phyloP scores from a whole-genome alignment of 2,888 invertebrate genomes.

The Chaetoderma sp. region DNA sequence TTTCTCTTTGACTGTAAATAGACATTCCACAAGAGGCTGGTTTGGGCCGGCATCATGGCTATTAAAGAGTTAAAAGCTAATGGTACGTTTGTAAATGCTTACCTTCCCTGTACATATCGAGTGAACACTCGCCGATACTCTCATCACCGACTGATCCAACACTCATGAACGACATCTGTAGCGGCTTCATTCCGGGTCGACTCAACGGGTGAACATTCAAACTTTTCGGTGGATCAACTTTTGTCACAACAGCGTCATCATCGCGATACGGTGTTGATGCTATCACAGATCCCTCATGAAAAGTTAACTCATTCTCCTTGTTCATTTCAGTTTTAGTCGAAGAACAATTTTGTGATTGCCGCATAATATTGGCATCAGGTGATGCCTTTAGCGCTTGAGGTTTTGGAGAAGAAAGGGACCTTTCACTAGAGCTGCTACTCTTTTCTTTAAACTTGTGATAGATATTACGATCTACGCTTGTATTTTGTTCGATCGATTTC shows the following conservation, averaged over 20 bases:
- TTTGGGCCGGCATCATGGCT: too few species aligned
- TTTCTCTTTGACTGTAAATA: too few species aligned
- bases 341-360: constrained; percentile 18
- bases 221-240: constrained; percentile 40
- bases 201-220: constrained; percentile 45
- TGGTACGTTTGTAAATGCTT: too few species aligned
- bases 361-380: constrained; percentile 21
- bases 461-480: constrained; percentile 48
- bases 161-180: constrained; percentile 47
- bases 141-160: constrained; percentile 52
- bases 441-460: constrained; percentile 61
- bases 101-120: constrained; percentile 57
- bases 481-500: constrained; percentile 58
- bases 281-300: background rate
- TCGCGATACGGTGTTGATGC: background rate
- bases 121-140: constrained; percentile 61
- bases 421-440: constrained; percentile 42
- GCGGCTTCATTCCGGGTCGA: constrained; percentile 35
- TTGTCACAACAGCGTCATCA: background rate
- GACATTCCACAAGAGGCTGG: too few species aligned
- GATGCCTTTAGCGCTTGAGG: constrained; percentile 43
- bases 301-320: constrained; percentile 23
- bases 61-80: too few species aligned
- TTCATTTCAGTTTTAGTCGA: constrained; percentile 9
- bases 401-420: constrained; percentile 31